These are phyloP conservation scores for Smutsia gigantea DNA, from an alignment of 2,797 vertebrate species.

Conservation along the genomic window DNA sequence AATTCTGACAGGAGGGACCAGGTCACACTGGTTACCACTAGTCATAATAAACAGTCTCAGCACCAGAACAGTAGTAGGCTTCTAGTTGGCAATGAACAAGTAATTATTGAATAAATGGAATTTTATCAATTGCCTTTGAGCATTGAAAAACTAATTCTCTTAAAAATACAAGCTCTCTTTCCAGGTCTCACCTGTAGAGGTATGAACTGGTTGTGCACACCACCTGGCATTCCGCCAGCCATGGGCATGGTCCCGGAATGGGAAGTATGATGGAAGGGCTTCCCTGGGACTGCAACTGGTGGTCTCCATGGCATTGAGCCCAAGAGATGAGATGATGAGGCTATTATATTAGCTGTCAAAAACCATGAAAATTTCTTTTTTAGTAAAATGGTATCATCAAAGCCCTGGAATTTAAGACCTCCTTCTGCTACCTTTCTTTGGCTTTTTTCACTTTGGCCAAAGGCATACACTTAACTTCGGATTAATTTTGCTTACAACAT, in stretches of 20 bases:
- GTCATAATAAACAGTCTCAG: neutral
- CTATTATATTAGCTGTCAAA: conserved; percentile 89
- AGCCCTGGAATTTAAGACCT: neutral
- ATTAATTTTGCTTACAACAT: neutral
- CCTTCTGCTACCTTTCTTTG: neutral
- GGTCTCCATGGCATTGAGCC: conserved; percentile 91
- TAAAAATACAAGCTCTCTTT: neutral
- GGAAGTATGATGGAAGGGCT: conserved; percentile 89
- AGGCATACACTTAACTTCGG: neutral
- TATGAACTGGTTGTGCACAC: conserved; percentile 97
- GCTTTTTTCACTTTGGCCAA: neutral
- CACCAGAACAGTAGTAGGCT: neutral
- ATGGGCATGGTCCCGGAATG: conserved; percentile 89
- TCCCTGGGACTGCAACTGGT: conserved; percentile 87
- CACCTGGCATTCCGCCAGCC: conserved; percentile 86
- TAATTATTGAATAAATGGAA: neutral
- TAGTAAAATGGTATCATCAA: conserved; percentile 17
- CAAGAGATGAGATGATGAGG: conserved; percentile 89
- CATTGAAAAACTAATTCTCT: neutral
- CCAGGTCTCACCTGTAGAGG: conserved; percentile 93
- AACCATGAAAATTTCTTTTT: conserved; percentile 33
- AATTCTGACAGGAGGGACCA: neutral
- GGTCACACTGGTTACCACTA: neutral
- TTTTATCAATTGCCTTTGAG: neutral
- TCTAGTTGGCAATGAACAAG: neutral